Base-by-base conservation (phyloP, 2,888 invertebrate species). In the Eristalis arbustorum region DNA sequence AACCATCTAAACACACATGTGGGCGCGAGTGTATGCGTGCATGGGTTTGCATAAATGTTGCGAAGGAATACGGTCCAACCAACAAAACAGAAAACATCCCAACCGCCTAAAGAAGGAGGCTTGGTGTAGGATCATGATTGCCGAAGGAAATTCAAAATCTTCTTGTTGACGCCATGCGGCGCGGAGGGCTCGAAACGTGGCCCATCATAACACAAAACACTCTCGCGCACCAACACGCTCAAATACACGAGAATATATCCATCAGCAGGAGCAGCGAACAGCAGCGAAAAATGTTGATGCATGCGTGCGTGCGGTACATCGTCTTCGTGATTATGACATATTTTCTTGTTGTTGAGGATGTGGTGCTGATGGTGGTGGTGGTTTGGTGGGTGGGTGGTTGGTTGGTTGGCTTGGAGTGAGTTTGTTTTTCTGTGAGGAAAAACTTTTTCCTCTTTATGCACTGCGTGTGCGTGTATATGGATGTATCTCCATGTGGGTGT, bases 251-350 rank as follows among this genome's bases (percentile, higher is more conserved):
- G n/a, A n/a, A n/a, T n/a, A 23, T 37, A 80, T 49, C 18, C 72
- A 34, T 63, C 59, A 68, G 49, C 63, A 69, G 40, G 22, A 34
- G 71, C 68, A 64, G 40, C 59, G 76, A 67, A 61, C 80, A 81
- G 76, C 74, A 77, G 73, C 72, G 77, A 85, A 85, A 74, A 74
- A 85, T 85, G 71, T 82, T 85, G 81, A 85, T 85, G 83, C 87
- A 83, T 87, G 87, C 75, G 78, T 87, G 87, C 87, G 83, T 83
- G 78, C 72, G 49, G 83, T 79, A 83, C 83, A 87, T 82, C 78
- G 87, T 87, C 72, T 74, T 83, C 69, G 71, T 83, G 78, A 74
- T 83, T 87, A 87, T 87, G 78, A 83, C 78, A 87, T 83, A 79
- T 83, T 83, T 82, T n/a, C n/a, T 42, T 31, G 69, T 68, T 37